A percentile compares a stretch with the other conserved stretches of the same genome.
Conservation (phyloP, 2,113 vertebrate genomes). For the Thomomys bottae region DNA sequence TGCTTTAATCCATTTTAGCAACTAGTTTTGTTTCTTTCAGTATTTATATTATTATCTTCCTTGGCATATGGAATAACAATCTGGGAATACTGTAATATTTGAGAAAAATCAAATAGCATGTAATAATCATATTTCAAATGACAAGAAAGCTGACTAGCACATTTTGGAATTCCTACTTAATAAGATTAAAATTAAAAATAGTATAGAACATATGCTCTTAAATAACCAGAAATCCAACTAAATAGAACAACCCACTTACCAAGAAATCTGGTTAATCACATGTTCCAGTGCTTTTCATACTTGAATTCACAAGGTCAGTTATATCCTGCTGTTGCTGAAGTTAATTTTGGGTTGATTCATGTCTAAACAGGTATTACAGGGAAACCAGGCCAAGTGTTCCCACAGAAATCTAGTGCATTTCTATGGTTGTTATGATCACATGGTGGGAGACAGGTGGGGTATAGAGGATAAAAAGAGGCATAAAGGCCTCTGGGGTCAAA, state of each 20-base stretch:
- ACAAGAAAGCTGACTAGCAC: neutral
- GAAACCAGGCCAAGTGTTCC: conserved; percentile 75
- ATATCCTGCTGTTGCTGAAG: conserved; percentile 67
- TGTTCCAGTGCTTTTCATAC: conserved; percentile 61
- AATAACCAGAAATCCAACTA: conserved; percentile 41
- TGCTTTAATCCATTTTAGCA: neutral
- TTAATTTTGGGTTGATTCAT: conserved; percentile 81
- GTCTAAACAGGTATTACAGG: conserved; percentile 73
- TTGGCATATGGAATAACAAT: neutral
- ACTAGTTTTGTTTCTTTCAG: neutral
- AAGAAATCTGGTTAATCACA: conserved; percentile 55
- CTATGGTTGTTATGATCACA: conserved; percentile 62
- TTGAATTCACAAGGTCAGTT: conserved; percentile 68
- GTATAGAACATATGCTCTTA: conserved; percentile 4
- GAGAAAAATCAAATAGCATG: neutral
- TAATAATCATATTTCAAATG: neutral
- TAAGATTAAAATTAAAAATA: conserved; percentile 20
- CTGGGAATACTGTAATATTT: neutral
- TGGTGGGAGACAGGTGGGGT: conserved; percentile 55
- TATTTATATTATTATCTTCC: neutral
- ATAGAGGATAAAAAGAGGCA: conserved; percentile 57
- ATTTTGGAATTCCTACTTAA: conserved; percentile 8
- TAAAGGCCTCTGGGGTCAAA: conserved; percentile 61
- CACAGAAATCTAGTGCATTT: conserved; percentile 45
- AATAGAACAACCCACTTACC: conserved; percentile 64